A percentile compares a stretch with the other conserved stretches of the same genome.
phyloP scores from a whole-genome alignment of 2,113 vertebrate genomes.

The Corvus hawaiiensis region DNA sequence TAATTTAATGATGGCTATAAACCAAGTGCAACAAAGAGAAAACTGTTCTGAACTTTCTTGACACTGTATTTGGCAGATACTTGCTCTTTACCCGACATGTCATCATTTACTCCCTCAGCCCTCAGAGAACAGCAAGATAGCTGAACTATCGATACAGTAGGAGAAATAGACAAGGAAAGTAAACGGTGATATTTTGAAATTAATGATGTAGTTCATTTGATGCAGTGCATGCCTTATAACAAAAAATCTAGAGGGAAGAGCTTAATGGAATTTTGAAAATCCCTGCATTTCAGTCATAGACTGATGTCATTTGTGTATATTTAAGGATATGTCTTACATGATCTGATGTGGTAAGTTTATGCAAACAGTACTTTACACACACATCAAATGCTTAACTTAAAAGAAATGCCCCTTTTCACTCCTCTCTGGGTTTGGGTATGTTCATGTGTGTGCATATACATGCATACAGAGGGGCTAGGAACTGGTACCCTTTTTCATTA shows the following conservation, averaged over 20 bases:
- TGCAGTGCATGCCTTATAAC: not conserved
- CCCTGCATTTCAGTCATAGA: not conserved
- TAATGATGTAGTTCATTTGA: not conserved
- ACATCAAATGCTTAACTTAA: not conserved
- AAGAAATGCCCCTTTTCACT: not conserved
- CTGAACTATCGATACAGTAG: not conserved
- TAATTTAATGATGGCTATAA: slow-evolving; percentile 20
- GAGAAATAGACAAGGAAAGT: slow-evolving; percentile 1
- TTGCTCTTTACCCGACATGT: slow-evolving; percentile 18
- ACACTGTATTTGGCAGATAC: not conserved
- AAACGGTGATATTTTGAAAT: slow-evolving; percentile 5
- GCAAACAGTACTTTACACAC: not conserved
- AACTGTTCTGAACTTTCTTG: slow-evolving; percentile 22
- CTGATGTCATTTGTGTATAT: not conserved
- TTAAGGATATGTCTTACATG: not conserved
- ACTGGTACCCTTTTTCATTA: slow-evolving; percentile 70
- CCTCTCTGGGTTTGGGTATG: not conserved
- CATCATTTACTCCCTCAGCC: not conserved
- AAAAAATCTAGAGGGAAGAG: not conserved
- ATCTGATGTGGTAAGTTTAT: not conserved
- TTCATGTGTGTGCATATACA: not conserved
- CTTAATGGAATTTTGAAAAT: not conserved
- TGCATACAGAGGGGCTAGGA: slow-evolving; percentile 34
- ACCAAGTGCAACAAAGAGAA: slow-evolving; percentile 5
- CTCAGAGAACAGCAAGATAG: not conserved